These are phyloP conservation scores for Euthynnus affinis DNA, from an alignment of 2,797 vertebrate genomes.

Conservation along the genomic window DNA sequence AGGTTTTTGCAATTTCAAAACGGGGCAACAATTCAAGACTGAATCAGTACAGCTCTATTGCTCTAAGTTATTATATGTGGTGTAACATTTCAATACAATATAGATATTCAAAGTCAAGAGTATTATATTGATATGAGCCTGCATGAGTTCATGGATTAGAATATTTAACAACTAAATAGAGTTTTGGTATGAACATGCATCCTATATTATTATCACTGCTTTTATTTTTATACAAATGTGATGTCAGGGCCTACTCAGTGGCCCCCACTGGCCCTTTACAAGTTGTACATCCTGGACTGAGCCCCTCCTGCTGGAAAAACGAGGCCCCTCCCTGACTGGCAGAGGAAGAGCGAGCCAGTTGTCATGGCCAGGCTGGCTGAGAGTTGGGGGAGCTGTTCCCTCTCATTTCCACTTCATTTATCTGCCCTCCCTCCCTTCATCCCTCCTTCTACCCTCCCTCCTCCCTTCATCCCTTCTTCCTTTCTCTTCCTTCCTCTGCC, in stretches of 20 bases:
- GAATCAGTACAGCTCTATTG: conserved; percentile 29
- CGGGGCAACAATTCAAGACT: conserved; percentile 13
- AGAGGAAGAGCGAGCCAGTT: conserved; percentile 64
- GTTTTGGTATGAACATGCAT: background rate
- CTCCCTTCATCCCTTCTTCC: conserved; percentile 25
- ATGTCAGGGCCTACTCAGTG: conserved; percentile 18
- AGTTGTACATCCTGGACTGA: conserved; percentile 16
- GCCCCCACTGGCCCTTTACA: conserved; percentile 60
- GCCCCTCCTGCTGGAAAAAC: conserved; percentile 16
- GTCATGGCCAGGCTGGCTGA: conserved; percentile 75
- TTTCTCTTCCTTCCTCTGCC: conserved; percentile 54
- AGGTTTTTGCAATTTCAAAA: conserved; percentile 50
- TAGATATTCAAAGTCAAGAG: too few relatives aligned
- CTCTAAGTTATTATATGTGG: conserved; percentile 10
- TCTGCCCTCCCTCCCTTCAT: conserved; percentile 61
- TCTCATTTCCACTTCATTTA: conserved; percentile 87
- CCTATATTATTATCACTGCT: too few relatives aligned
- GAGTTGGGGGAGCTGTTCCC: conserved; percentile 78
- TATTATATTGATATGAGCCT: too few relatives aligned
- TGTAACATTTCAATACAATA: background rate
- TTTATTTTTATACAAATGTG: background rate
- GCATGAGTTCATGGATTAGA: background rate
- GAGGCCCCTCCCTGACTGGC: background rate
- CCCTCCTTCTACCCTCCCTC: conserved; percentile 6
- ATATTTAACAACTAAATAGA: too few relatives aligned